Base-by-base conservation (phyloP, 2,797 vertebrate species). In the Alfaro cultratus region DNA sequence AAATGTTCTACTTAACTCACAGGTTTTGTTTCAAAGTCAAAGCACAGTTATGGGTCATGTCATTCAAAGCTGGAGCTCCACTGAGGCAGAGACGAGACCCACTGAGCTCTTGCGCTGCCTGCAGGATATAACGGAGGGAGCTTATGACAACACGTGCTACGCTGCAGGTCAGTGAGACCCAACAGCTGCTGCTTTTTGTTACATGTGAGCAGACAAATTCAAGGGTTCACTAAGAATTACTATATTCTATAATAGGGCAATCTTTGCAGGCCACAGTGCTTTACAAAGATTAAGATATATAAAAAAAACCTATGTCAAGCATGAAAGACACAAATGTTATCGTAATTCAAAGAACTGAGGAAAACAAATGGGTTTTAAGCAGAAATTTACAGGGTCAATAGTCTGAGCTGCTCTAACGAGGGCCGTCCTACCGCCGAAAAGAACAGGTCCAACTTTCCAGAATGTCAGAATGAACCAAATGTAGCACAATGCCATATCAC, bases 11-110 rank as follows among this genome's bases (percentile, higher is more conserved):
- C 85, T 82, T 77, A 31, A 93, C 91, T 92, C 72, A 55, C 91
- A 94, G 94, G 92, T 95, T 89, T 87, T 91, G 81, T 94, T 94
- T 81, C 64, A 87, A 47, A 88, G 89, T 77, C 87, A 86, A 3
- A 80, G 77, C 76, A 46, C 53, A 51, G 78, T 93, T 68, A 88
- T 91, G 91, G 94, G 93, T 74, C 76, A 94, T 77, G 62, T 93
- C 26, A 90, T 94, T 78, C 88, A 46, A 79, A 88, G 89, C 29
- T 86, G 88, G 87, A 62, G 86, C 74, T 90, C 90, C 62, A 77
- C 49, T 41, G 15, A 80, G 72, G 74, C 79, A 1, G 84, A 70
- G 60, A 84, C 6, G 10, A 84, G 74, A 53, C 80, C 87, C 36
- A 89, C 71, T 11, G 86, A 91, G 77, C 82, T 91, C 39, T 88